These are phyloP conservation scores for Anodontia alba DNA, from an alignment of 2,888 invertebrate species.

Conservation along the genomic window DNA sequence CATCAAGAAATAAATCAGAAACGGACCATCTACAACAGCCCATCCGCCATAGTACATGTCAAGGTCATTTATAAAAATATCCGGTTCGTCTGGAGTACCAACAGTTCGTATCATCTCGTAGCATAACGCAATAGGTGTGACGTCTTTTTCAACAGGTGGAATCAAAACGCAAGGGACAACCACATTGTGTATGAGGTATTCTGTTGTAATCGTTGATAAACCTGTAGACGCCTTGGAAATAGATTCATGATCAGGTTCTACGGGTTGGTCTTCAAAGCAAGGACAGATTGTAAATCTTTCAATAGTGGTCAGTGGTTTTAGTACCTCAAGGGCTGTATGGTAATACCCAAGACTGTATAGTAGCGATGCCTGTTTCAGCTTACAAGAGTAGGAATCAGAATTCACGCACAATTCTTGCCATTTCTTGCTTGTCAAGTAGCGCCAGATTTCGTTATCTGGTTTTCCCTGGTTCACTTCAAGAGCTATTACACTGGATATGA, in stretches of 20 bases:
- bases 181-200: neutral
- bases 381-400: neutral
- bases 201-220: neutral
- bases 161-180: neutral
- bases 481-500: neutral
- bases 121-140: neutral
- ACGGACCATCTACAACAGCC: neutral
- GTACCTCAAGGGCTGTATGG: neutral
- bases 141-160: neutral
- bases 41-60: neutral
- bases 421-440: neutral
- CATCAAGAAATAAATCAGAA: neutral
- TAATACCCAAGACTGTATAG: neutral
- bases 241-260: neutral
- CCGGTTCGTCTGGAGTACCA: neutral
- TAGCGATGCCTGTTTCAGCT: neutral
- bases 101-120: neutral
- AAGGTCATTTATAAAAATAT: neutral
- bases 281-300: neutral
- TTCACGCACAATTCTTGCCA: neutral
- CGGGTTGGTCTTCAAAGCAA: neutral
- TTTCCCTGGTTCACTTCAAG: neutral
- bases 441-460: neutral
- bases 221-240: neutral
- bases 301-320: neutral